Percentiles rank a stretch among this genome's conserved stretches.
phyloP scores from a whole-genome alignment of 2,888 invertebrate species.

The Masnerella sp. region DNA sequence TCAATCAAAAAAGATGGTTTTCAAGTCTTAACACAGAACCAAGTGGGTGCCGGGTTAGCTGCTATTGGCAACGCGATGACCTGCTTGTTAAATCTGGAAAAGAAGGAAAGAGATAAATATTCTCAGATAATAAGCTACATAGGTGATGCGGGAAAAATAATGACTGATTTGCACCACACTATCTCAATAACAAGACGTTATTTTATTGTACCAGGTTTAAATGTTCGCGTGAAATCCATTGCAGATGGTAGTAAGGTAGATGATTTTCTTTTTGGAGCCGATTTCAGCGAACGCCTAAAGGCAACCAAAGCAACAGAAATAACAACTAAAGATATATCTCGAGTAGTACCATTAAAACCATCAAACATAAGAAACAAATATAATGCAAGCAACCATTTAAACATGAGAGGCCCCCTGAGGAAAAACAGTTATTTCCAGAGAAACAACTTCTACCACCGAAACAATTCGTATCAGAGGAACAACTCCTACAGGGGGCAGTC shows the following conservation, averaged over 20 bases:
- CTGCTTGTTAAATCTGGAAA: background rate
- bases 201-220: conserved; percentile 1
- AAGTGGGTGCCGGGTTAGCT: conserved; percentile 1
- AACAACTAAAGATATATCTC: background rate
- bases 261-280: conserved; percentile 8
- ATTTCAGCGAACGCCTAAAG: conserved; percentile 11
- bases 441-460: background rate
- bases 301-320: background rate
- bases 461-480: background rate
- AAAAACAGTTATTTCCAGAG: background rate
- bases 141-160: conserved; percentile 3
- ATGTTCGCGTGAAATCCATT: background rate
- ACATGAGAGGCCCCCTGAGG: conserved; percentile 14
- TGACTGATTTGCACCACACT: background rate
- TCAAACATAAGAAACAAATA: too few species aligned
- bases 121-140: background rate
- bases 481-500: background rate
- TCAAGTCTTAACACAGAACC: conserved; percentile 1
- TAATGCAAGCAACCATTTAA: conserved; percentile 22
- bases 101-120: background rate
- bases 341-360: background rate
- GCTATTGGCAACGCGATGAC: conserved; percentile 1
- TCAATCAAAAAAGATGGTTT: conserved; percentile 7
- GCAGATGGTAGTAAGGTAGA: conserved; percentile 1
- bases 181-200: conserved; percentile 5